These are phyloP conservation scores for Nemoura dubitans DNA, from an alignment of 2,888 invertebrate species.

Conservation along the genomic window DNA sequence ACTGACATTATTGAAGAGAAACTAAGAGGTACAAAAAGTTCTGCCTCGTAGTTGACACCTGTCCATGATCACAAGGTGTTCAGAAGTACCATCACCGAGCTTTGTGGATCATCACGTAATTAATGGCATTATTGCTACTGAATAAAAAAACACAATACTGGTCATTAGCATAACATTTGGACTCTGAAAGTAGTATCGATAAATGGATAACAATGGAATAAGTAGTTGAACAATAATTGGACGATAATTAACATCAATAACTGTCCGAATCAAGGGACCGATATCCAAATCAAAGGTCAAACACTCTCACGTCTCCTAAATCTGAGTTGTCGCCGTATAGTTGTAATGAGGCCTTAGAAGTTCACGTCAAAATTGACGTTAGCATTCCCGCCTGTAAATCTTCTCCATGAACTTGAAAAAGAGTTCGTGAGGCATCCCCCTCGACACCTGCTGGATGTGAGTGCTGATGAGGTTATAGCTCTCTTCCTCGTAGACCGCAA, in stretches of 20 bases:
- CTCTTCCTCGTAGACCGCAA: slow-evolving; percentile 83
- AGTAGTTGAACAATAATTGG: background rate
- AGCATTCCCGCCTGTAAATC: slow-evolving; percentile 78
- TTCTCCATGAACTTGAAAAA: slow-evolving; percentile 85
- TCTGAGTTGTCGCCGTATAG: too few species aligned
- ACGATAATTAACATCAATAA: background rate
- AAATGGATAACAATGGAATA: background rate
- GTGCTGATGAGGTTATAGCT: slow-evolving; percentile 82
- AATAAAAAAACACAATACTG: background rate
- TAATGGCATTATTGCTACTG: too few species aligned
- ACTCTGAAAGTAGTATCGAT: too few species aligned
- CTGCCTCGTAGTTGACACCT: too few species aligned
- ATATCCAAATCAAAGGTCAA: too few species aligned
- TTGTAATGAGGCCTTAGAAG: too few species aligned
- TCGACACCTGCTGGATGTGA: slow-evolving; percentile 84
- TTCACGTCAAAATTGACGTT: slow-evolving; percentile 53
- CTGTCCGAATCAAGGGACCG: background rate
- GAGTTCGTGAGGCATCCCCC: slow-evolving; percentile 80
- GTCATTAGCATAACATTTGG: background rate
- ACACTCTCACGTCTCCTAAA: too few species aligned
- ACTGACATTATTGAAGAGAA: too few species aligned
- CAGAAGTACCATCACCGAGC: too few species aligned
- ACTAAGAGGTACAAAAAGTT: too few species aligned
- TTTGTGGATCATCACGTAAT: too few species aligned
- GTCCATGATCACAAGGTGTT: too few species aligned